These are phyloP conservation scores for Rhea pennata DNA, from an alignment of 2,113 vertebrate species.

Conservation along the genomic window DNA sequence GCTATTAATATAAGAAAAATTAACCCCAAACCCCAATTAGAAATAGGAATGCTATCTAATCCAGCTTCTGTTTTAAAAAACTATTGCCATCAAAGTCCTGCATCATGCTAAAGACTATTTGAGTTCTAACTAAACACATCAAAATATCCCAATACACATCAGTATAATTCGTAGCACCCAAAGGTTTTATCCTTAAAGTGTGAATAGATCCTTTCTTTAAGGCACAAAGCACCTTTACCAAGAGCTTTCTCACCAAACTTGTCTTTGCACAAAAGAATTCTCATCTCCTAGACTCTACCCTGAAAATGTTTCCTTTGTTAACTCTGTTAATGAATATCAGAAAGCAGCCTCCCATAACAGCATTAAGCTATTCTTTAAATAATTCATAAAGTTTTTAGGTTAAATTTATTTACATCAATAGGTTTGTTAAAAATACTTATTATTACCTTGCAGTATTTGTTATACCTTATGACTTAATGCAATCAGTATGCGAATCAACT, in stretches of 20 bases:
- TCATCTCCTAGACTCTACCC: neutral
- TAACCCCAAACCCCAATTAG: neutral
- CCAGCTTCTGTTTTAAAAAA: no score
- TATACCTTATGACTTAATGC: neutral
- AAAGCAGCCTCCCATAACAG: neutral
- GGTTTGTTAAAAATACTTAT: neutral
- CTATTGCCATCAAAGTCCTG: neutral
- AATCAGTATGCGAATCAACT: neutral
- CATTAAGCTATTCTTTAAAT: neutral
- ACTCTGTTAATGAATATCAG: neutral
- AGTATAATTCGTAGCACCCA: no score
- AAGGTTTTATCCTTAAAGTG: neutral
- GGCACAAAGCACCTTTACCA: neutral
- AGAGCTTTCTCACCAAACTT: neutral
- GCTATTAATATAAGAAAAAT: neutral
- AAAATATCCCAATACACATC: neutral
- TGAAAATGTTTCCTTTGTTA: neutral
- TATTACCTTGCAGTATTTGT: neutral
- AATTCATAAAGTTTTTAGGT: neutral
- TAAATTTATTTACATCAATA: neutral
- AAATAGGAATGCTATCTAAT: neutral
- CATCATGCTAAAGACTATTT: no score
- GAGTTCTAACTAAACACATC: neutral
- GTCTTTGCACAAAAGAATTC: neutral
- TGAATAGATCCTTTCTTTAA: neutral